Conservation (phyloP, 2,888 invertebrate species). For the Tuberolachnus salignus region DNA sequence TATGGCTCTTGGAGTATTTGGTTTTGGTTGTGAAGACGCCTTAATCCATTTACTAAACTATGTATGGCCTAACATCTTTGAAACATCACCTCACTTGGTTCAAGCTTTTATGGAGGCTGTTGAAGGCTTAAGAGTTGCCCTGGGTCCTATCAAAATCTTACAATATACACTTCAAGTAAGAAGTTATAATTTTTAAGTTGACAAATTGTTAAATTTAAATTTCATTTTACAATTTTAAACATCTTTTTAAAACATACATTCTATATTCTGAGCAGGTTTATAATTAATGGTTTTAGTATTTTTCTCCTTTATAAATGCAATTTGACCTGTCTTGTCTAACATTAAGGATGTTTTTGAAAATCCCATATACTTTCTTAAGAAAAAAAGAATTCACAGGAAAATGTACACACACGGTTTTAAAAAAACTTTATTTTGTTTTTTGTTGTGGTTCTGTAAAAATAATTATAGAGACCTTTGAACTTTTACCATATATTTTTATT, state of each 20-base stretch:
- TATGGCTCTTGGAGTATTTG: conserved; percentile 97
- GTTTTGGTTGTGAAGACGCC: conserved; percentile 98
- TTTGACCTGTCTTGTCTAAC: too few species aligned
- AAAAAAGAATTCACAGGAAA: too few species aligned
- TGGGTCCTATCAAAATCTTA: conserved; percentile 94
- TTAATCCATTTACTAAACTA: conserved; percentile 95
- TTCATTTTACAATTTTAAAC: background rate
- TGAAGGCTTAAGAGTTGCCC: conserved; percentile 94
- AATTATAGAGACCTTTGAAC: too few species aligned
- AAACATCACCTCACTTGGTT: conserved; percentile 98
- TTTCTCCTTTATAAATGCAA: too few species aligned
- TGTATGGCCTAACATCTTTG: conserved; percentile 99
- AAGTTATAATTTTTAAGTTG: conserved; percentile 35
- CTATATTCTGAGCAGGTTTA: too few species aligned
- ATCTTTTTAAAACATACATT: background rate
- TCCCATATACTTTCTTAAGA: too few species aligned
- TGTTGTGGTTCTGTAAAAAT: too few species aligned
- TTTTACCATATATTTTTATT: too few species aligned
- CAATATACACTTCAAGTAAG: conserved; percentile 92
- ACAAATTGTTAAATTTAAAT: background rate
- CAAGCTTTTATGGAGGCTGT: conserved; percentile 99
- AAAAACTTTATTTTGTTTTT: too few species aligned
- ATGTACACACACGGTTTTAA: too few species aligned
- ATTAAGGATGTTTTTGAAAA: too few species aligned
- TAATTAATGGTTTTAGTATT: too few species aligned